Percentiles rank a stretch among this genome's conserved stretches.
Evolutionary conservation across 2,888 invertebrate species (phyloP).

Genomic region (Agrotis exclamationis): DNA sequence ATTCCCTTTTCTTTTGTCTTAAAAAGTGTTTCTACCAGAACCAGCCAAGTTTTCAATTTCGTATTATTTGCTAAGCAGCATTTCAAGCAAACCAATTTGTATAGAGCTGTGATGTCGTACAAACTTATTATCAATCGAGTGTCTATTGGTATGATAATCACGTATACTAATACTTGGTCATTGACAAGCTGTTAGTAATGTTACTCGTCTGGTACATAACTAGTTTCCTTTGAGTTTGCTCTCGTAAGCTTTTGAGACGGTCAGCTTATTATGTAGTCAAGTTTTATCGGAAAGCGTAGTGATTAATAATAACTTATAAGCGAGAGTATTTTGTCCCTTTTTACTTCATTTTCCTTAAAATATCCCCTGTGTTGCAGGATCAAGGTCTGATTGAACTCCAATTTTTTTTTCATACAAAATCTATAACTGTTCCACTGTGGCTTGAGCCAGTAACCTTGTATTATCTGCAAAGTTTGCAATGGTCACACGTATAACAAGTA

Average conservation of each 20-base stretch:
- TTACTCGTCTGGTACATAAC: conserved; percentile 13
- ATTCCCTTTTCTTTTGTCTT: too few species aligned
- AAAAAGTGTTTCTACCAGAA: too few species aligned
- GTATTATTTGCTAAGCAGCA: background rate
- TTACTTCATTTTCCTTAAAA: too few species aligned
- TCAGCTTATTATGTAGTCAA: background rate
- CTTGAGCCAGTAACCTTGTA: too few species aligned
- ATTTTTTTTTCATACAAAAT: too few species aligned
- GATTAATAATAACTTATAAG: background rate
- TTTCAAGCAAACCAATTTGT: background rate
- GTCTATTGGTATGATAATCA: conserved; percentile 17
- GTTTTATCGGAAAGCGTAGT: background rate
- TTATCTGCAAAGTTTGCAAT: too few species aligned
- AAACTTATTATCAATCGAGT: background rate
- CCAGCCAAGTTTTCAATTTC: too few species aligned
- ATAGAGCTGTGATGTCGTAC: background rate
- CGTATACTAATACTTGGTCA: conserved; percentile 13
- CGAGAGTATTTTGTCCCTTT: too few species aligned
- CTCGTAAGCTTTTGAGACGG: background rate
- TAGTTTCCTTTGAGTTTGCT: conserved; percentile 15
- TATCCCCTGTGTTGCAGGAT: too few species aligned
- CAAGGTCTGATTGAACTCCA: too few species aligned
- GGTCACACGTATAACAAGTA: too few species aligned
- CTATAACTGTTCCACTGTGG: too few species aligned
- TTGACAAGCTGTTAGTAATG: conserved; percentile 20